Conservation (phyloP, 92 coral and sea anemone genomes). For the Porites evermanni region DNA sequence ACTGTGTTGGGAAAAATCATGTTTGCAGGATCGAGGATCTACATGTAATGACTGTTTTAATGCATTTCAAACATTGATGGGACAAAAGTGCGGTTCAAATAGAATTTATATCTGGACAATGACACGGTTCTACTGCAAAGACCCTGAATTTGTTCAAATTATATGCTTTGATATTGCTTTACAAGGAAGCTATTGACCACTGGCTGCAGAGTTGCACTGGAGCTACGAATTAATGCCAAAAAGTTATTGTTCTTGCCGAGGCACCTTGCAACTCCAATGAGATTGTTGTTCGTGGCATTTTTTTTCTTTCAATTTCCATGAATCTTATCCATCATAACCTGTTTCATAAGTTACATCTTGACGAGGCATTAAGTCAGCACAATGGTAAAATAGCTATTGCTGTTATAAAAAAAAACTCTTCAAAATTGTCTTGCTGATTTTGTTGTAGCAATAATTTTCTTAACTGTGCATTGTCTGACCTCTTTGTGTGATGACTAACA, state of each 20-base stretch:
- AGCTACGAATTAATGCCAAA: not conserved
- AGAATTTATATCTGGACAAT: not conserved
- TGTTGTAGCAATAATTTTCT: no score
- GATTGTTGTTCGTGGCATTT: no score
- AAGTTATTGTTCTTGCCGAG: not conserved
- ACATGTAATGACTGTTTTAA: not conserved
- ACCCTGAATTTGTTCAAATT: not conserved
- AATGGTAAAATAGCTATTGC: no score
- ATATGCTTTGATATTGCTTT: not conserved
- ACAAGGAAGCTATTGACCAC: not conserved
- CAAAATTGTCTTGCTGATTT: no score
- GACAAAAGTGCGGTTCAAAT: not conserved
- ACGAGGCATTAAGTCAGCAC: no score
- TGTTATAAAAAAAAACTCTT: no score
- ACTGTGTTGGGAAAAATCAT: not conserved
- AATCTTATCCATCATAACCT: no score
- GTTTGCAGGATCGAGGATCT: not conserved
- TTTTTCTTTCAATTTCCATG: no score
- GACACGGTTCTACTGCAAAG: not conserved
- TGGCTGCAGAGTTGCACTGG: not conserved
- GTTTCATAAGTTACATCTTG: no score
- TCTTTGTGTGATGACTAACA: no score
- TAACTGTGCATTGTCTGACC: no score
- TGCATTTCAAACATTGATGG: not conserved
- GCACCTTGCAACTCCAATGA: constrained; percentile 17